phyloP scores from a whole-genome alignment of 1,140 invertebrate genomes.

The silkworm (Bombyx mori) region ASM3026992v2 NC_085122.1:14305001-14305500 shows the following conservation, averaged over 20 bases:
- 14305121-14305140: constrained; percentile 12
- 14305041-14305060: too few species aligned
- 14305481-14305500: too few species aligned
- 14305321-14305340: background rate
- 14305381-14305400: too few species aligned
- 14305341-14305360: background rate
- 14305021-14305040: constrained; percentile 8
- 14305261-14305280: background rate
- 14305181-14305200: constrained; percentile 14
- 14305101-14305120: constrained; percentile 16
- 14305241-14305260: background rate
- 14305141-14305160: constrained; percentile 11
- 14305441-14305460: too few species aligned
- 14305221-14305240: background rate
- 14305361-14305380: too few species aligned
- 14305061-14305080: constrained; percentile 11
- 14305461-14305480: too few species aligned
- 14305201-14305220: background rate
- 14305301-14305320: background rate
- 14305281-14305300: background rate
- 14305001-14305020: background rate
- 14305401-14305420: too few species aligned
- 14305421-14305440: too few species aligned
- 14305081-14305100: constrained; percentile 15
- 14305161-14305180: constrained; percentile 10